These are phyloP conservation scores for Pyrocephalus nanus DNA, from an alignment of 2,797 vertebrate species.

Conservation along the genomic window DNA sequence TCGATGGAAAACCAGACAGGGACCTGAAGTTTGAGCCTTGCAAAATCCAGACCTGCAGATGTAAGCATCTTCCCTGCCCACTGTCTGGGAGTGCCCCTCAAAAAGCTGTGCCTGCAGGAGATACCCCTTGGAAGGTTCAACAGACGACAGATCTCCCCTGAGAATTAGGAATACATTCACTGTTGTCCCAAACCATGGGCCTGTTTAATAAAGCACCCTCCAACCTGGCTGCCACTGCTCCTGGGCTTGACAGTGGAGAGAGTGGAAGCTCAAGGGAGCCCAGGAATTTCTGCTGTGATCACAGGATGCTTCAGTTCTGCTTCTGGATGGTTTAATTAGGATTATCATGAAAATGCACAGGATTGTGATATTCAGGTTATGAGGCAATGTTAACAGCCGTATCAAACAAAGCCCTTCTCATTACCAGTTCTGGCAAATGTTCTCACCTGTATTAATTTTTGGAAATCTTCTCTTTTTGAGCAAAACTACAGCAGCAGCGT, in stretches of 20 bases:
- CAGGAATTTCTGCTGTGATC: background rate
- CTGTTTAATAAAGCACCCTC: background rate
- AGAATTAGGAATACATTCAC: background rate
- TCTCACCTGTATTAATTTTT: background rate
- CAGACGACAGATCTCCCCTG: background rate
- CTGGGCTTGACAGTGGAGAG: background rate
- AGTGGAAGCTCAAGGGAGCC: rapidly evolving
- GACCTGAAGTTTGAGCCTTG: background rate
- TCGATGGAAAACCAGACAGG: background rate
- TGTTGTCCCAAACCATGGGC: background rate
- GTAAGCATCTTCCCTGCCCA: background rate
- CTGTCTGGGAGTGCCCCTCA: background rate
- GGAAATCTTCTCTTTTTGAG: background rate
- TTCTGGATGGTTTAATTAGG: background rate
- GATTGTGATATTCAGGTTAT: background rate
- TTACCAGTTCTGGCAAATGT: background rate
- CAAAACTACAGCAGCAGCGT: background rate
- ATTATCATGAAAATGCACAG: background rate
- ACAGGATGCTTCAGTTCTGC: background rate
- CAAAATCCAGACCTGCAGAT: background rate
- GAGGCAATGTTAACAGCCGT: background rate
- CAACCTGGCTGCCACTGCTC: background rate
- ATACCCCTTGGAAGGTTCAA: background rate
- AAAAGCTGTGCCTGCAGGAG: background rate
- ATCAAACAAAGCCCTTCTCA: background rate